Evolutionary conservation across 2,888 invertebrate genomes (phyloP).

Genomic region (Melolontha melolontha): DNA sequence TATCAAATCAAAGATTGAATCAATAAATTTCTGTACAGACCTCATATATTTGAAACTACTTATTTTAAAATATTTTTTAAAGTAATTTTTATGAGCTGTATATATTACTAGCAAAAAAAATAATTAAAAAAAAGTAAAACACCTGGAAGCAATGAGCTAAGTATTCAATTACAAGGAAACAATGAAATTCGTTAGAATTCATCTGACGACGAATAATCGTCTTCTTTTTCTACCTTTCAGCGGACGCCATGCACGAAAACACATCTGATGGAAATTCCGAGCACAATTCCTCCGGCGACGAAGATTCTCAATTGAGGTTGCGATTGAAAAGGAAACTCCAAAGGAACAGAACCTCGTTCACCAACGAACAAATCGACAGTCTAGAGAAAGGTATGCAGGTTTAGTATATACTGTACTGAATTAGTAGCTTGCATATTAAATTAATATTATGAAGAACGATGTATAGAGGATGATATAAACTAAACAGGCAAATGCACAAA

Average conservation of each 20-base stretch:
- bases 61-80: no score
- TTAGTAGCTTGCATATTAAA: neutral
- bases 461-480: no score
- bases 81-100: no score
- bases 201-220: slow-evolving; percentile 20
- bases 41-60: no score
- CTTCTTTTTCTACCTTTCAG: slow-evolving; percentile 42
- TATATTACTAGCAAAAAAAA: neutral
- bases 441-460: no score
- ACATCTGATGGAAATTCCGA: slow-evolving; percentile 92
- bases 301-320: slow-evolving; percentile 92
- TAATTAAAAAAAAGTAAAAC: neutral
- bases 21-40: no score
- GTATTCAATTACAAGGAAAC: slow-evolving; percentile 27
- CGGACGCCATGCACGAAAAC: slow-evolving; percentile 67
- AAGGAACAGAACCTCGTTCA: slow-evolving; percentile 97
- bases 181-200: slow-evolving; percentile 26
- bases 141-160: neutral
- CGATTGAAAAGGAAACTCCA: slow-evolving; percentile 96
- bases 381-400: slow-evolving; percentile 89
- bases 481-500: no score
- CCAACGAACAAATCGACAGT: slow-evolving; percentile 98
- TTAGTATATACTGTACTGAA: slow-evolving; percentile 49
- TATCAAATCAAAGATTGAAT: no score
- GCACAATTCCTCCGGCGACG: slow-evolving; percentile 89